Percentiles rank a stretch among this genome's conserved stretches.
phyloP scores from a whole-genome alignment of 2,113 vertebrate genomes.

The Serilophus lunatus region DNA sequence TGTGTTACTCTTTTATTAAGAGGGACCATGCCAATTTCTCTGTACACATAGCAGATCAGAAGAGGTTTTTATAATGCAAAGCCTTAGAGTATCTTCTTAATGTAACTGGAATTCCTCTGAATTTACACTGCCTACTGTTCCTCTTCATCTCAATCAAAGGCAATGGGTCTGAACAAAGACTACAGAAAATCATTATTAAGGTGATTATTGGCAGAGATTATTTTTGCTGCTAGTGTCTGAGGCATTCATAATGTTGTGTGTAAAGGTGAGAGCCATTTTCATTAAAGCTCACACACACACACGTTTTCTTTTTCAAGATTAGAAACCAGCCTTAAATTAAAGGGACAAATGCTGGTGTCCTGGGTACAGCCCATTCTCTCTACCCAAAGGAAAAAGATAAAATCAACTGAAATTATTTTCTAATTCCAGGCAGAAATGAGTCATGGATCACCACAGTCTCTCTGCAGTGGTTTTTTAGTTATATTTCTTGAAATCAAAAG shows the following conservation, averaged over 20 bases:
- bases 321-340: not conserved
- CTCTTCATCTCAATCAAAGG: conserved; percentile 51
- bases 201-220: conserved; percentile 36
- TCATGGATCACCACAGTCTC: not conserved
- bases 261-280: not conserved
- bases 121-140: conserved; percentile 31
- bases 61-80: conserved; percentile 32
- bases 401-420: not conserved
- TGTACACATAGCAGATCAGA: conserved; percentile 37
- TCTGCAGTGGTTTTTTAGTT: not conserved
- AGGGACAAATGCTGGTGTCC: not conserved
- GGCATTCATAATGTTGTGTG: not conserved
- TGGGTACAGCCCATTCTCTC: not conserved
- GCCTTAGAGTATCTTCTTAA: not conserved
- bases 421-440: not conserved
- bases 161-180: conserved; percentile 31
- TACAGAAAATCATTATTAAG: conserved; percentile 51
- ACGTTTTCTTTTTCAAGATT: not conserved
- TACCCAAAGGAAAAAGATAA: not conserved
- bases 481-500: not conserved
- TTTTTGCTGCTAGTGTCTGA: conserved; percentile 6
- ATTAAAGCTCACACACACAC: not conserved
- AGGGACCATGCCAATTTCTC: conserved; percentile 22
- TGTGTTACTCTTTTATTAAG: conserved; percentile 43
- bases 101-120: conserved; percentile 18